These are phyloP conservation scores for Barnardius zonarius DNA, from an alignment of 2,113 vertebrate species.

Conservation along the genomic window DNA sequence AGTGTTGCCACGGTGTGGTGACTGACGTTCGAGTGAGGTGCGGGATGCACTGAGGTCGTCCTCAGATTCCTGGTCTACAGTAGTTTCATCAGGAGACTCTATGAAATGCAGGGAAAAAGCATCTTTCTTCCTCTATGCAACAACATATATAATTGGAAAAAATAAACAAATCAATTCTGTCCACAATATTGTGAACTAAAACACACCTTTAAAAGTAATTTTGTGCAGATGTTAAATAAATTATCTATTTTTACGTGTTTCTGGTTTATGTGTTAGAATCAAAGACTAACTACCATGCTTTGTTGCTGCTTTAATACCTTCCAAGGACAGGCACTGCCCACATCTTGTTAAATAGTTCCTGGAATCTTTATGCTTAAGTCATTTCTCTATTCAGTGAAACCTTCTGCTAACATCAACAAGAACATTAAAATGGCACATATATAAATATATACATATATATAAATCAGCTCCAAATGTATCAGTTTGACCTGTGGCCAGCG, in stretches of 20 bases:
- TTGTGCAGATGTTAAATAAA: not conserved
- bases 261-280: not conserved
- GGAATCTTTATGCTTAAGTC: not conserved
- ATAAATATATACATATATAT: not conserved
- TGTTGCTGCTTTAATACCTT: conserved; percentile 14
- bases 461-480: not conserved
- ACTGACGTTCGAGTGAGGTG: conserved; percentile 86
- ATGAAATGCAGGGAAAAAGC: conserved; percentile 48
- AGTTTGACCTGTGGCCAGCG: not conserved
- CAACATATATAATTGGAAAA: conserved; percentile 60
- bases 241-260: not conserved
- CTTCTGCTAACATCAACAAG: conserved; percentile 24
- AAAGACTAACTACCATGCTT: not conserved
- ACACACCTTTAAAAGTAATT: not conserved
- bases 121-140: conserved; percentile 46
- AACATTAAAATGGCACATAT: not conserved
- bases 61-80: conserved; percentile 91
- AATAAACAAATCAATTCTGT: conserved; percentile 38
- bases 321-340: not conserved
- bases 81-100: conserved; percentile 90
- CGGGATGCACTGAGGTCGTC: conserved; percentile 88
- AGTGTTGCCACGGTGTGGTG: conserved; percentile 95
- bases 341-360: not conserved
- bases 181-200: not conserved
- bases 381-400: conserved; percentile 3